phyloP scores from a whole-genome alignment of 1,140 invertebrate species.

The Onthophagus taurus region DNA sequence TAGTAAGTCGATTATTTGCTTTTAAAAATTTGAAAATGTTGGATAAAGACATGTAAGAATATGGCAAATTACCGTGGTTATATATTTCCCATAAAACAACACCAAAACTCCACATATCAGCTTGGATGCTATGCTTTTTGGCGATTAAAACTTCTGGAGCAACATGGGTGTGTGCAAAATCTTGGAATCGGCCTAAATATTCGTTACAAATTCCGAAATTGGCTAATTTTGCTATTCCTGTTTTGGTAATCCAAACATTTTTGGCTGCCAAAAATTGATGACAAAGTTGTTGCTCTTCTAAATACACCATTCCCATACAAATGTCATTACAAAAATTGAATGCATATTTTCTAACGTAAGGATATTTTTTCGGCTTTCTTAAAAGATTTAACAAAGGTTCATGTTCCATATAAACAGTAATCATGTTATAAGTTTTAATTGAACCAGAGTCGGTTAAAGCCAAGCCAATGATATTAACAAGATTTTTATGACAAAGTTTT shows the following conservation, averaged over 20 bases:
- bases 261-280: not conserved
- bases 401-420: not conserved
- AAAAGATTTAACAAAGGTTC: not conserved
- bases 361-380: not conserved
- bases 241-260: not conserved
- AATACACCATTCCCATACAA: conserved; percentile 1
- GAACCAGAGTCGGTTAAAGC: not conserved
- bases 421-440: no score
- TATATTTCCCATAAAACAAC: not conserved
- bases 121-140: not conserved
- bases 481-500: conserved; percentile 3
- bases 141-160: not conserved
- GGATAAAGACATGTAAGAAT: not conserved
- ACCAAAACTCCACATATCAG: conserved; percentile 6
- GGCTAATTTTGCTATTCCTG: conserved; percentile 2
- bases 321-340: not conserved
- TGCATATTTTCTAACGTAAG: not conserved
- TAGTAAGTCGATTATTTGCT: no score
- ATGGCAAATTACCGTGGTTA: not conserved
- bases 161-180: not conserved
- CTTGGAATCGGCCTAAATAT: not conserved
- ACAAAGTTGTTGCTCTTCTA: not conserved
- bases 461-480: not conserved
- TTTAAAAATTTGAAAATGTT: no score
- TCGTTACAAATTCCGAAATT: not conserved